These are phyloP conservation scores for Nycticryphes semicollaris DNA, from an alignment of 2,113 vertebrate species.

Conservation along the genomic window DNA sequence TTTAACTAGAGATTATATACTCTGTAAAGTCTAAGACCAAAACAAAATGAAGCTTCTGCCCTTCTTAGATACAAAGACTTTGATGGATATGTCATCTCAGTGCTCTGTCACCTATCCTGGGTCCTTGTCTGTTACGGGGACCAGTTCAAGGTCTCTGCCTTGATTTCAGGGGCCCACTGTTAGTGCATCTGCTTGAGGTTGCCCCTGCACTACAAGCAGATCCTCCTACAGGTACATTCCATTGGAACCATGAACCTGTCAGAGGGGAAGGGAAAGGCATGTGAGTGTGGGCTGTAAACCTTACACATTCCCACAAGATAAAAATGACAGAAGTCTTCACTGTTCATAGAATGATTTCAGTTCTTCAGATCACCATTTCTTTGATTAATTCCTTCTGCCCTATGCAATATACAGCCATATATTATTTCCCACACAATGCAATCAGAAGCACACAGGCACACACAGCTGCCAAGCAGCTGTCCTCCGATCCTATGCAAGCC, in stretches of 20 bases:
- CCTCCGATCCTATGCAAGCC: background rate
- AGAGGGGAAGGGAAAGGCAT: background rate
- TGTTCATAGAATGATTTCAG: background rate
- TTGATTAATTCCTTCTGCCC: background rate
- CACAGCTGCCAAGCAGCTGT: background rate
- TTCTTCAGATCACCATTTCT: background rate
- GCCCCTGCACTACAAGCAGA: background rate
- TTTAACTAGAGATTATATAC: background rate
- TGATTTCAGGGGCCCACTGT: background rate
- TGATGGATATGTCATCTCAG: background rate
- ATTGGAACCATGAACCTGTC: background rate
- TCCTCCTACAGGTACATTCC: conserved; percentile 40
- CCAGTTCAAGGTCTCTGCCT: background rate
- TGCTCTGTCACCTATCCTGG: background rate
- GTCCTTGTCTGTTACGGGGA: background rate
- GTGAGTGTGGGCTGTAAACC: background rate
- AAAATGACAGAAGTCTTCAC: background rate
- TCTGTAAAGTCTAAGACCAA: background rate
- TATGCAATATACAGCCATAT: background rate
- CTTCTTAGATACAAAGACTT: background rate
- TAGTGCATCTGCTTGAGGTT: background rate
- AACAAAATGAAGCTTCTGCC: background rate
- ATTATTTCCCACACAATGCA: background rate
- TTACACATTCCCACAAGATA: conserved; percentile 27
- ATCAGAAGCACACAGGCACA: background rate